Evolutionary conservation across 2,888 invertebrate species (phyloP).

Genomic region (Dioctria linearis): DNA sequence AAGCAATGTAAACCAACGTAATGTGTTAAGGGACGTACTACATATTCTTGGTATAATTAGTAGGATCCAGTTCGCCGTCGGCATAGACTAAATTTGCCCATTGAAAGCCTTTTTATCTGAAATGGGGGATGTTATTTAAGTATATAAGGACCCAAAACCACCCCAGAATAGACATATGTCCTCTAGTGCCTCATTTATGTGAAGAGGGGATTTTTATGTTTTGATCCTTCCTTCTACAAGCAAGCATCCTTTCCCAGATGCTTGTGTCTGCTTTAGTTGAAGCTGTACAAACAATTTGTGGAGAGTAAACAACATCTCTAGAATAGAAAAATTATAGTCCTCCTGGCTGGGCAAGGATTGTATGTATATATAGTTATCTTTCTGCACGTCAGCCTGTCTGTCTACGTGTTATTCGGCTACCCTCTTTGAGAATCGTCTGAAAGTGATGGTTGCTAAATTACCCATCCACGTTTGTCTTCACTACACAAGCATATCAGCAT

Average conservation of each 20-base stretch:
- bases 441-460: conserved; percentile 49
- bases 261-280: conserved; percentile 26
- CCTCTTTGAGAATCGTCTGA: background rate
- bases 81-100: conserved; percentile 14
- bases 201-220: conserved; percentile 32
- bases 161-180: conserved; percentile 46
- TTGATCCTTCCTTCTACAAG: conserved; percentile 27
- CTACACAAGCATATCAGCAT: background rate
- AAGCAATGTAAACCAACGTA: too few species aligned
- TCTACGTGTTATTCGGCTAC: conserved; percentile 18
- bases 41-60: too few species aligned
- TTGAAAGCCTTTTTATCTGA: conserved; percentile 38
- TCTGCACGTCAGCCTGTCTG: conserved; percentile 5
- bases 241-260: conserved; percentile 47
- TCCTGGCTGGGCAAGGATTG: background rate
- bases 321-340: conserved; percentile 24
- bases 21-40: too few species aligned
- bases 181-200: conserved; percentile 17
- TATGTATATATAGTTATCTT: background rate
- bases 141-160: conserved; percentile 1
- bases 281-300: conserved; percentile 51
- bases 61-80: background rate
- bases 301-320: conserved; percentile 41
- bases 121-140: conserved; percentile 37
- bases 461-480: background rate